Evolutionary conservation across 2,797 vertebrate genomes (phyloP).

Genomic region (Cryptoprocta ferox): DNA sequence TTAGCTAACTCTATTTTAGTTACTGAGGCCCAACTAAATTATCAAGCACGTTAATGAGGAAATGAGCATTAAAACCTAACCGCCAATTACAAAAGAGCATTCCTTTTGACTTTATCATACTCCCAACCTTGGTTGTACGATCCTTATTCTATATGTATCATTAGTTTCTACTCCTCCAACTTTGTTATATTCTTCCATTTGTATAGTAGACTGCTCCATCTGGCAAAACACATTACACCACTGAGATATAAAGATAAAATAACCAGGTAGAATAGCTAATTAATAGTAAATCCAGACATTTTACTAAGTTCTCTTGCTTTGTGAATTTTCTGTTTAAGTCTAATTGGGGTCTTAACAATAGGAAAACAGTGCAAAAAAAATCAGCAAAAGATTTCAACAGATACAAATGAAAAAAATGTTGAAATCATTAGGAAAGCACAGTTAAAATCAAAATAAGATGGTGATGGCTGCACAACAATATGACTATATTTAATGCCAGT

Average conservation of each 20-base stretch:
- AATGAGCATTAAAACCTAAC: background rate
- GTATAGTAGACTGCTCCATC: background rate
- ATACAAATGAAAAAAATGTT: background rate
- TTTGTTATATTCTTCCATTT: background rate
- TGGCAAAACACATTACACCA: background rate
- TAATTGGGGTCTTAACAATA: background rate
- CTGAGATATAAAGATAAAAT: background rate
- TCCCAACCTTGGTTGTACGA: background rate
- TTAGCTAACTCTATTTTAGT: background rate
- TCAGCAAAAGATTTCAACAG: background rate
- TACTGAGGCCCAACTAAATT: background rate
- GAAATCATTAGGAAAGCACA: background rate
- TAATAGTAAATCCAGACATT: background rate
- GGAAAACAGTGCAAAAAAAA: background rate
- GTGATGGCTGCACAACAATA: background rate
- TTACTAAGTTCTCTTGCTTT: conserved; percentile 4
- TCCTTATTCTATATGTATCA: background rate
- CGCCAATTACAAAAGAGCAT: background rate
- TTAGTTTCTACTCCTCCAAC: background rate
- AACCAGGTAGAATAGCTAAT: background rate
- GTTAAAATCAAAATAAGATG: background rate
- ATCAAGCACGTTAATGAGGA: background rate
- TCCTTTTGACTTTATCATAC: background rate
- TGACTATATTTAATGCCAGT: background rate
- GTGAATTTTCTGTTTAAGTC: background rate